Evolutionary conservation across 2,888 invertebrate species (phyloP).

Genomic region (Xanthorhoe designata): DNA sequence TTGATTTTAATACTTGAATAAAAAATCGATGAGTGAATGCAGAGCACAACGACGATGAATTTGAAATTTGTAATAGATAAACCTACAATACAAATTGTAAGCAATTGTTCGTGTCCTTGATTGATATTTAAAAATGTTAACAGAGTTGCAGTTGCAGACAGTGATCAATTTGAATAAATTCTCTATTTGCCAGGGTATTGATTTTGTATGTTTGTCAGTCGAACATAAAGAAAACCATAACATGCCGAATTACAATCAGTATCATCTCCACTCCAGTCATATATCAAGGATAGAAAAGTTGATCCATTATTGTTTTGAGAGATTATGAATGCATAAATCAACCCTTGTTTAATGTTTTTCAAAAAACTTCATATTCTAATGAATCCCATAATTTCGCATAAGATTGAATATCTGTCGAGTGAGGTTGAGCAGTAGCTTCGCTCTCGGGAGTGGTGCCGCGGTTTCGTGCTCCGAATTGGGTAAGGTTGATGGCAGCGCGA

Average conservation of each 20-base stretch:
- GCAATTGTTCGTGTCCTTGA: slow-evolving; percentile 41
- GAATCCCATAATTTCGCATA: slow-evolving; percentile 12
- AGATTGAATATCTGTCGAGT: slow-evolving; percentile 22
- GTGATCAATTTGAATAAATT: slow-evolving; percentile 32
- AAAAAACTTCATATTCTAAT: slow-evolving; percentile 8
- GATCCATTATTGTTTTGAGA: no score
- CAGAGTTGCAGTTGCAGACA: slow-evolving; percentile 37
- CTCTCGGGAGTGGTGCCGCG: slow-evolving; percentile 16
- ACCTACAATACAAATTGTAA: slow-evolving; percentile 29
- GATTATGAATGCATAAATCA: not conserved
- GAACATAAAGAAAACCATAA: no score
- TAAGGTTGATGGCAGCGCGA: slow-evolving; percentile 60
- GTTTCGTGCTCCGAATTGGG: slow-evolving; percentile 63
- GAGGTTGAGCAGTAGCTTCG: slow-evolving; percentile 13
- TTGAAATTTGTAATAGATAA: not conserved
- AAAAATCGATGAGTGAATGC: not conserved
- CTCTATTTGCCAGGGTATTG: not conserved
- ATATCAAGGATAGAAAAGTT: no score
- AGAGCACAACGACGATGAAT: not conserved
- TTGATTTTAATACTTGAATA: not conserved
- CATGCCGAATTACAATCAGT: no score
- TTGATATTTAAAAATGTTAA: slow-evolving; percentile 43
- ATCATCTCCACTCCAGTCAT: no score
- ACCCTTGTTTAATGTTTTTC: not conserved
- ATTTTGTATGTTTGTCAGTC: no score